These are phyloP conservation scores for Etheostoma perlongum DNA, from an alignment of 2,797 vertebrate species.

Conservation along the genomic window DNA sequence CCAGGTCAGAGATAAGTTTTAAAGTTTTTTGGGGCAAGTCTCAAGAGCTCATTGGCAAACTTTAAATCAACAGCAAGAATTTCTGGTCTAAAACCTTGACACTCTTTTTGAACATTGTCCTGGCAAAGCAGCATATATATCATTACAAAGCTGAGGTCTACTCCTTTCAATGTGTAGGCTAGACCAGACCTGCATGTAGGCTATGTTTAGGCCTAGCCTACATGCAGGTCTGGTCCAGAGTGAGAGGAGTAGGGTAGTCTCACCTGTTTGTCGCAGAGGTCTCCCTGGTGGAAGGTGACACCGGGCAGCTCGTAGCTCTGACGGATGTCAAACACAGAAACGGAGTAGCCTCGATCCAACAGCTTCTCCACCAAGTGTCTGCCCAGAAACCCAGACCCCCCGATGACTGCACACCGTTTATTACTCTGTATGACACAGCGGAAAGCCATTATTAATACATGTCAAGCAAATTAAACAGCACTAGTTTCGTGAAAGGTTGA, in stretches of 20 bases:
- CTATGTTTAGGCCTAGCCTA: neutral
- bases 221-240: no score
- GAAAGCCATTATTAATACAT: accelerated
- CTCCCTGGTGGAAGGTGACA: conserved; percentile 91
- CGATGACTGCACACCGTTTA: conserved; percentile 92
- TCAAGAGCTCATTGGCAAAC: neutral
- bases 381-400: conserved; percentile 95
- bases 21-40: neutral
- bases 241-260: neutral
- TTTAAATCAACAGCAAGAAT: neutral
- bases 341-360: conserved; percentile 88
- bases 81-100: neutral
- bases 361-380: conserved; percentile 94
- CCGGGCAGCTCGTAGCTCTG: conserved; percentile 87
- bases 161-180: neutral
- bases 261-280: conserved; percentile 93
- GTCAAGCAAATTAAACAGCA: neutral
- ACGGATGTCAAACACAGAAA: conserved; percentile 93
- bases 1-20: neutral
- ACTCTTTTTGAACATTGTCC: neutral
- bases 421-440: conserved; percentile 76
- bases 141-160: neutral
- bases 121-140: no score
- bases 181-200: no score
- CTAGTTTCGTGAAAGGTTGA: accelerated